Percentiles rank a stretch among this genome's conserved stretches.
phyloP scores from a whole-genome alignment of 2,113 vertebrate species.

The Vulpes vulpes region DNA sequence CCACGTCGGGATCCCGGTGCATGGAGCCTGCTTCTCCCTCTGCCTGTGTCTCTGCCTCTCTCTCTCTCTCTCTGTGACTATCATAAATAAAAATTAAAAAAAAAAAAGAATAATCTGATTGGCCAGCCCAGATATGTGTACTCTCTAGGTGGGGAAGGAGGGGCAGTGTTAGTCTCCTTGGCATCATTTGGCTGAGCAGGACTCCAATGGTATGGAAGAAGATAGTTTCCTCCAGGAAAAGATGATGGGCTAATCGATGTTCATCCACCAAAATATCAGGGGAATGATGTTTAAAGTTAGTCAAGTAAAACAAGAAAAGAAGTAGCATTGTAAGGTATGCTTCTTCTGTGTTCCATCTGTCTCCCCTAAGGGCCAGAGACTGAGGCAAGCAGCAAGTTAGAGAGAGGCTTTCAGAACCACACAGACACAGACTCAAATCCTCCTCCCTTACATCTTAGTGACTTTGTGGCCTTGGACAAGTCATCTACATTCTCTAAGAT shows the following conservation, averaged over 20 bases:
- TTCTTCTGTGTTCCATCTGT: neutral
- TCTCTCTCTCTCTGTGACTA: too few species aligned
- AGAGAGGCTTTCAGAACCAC: neutral
- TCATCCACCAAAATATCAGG: neutral
- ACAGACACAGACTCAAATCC: neutral
- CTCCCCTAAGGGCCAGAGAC: neutral
- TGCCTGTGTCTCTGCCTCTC: too few species aligned
- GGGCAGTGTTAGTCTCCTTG: too few species aligned
- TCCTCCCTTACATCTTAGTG: neutral
- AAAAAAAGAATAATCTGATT: neutral
- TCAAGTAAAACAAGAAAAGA: slow-evolving; percentile 45
- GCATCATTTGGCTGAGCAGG: neutral
- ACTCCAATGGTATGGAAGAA: neutral
- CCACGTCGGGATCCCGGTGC: too few species aligned
- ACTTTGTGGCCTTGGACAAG: neutral
- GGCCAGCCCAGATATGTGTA: neutral
- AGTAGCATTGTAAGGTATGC: neutral
- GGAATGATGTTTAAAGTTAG: neutral
- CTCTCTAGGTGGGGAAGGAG: accelerated
- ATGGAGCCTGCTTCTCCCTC: too few species aligned
- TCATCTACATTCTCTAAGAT: neutral
- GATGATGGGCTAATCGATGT: neutral
- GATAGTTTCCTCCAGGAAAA: slow-evolving; percentile 2
- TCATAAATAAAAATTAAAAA: too few species aligned
- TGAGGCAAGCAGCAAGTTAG: neutral